Conservation (phyloP, 2,888 invertebrate species). For the Microctonus hyperodae region DNA sequence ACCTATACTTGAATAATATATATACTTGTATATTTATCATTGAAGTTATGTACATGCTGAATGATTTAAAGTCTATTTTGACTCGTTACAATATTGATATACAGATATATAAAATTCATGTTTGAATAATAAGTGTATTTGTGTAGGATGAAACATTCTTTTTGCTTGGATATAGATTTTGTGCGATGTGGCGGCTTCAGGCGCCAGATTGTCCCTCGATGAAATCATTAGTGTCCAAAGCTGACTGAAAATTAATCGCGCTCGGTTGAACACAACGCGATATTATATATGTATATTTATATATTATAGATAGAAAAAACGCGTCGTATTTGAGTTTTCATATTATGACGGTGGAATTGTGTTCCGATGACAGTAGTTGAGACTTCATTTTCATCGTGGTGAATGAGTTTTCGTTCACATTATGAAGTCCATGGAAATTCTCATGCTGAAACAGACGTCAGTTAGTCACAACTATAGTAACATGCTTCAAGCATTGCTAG, state of each 20-base stretch:
- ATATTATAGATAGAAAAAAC: neutral
- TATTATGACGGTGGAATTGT: slow-evolving; percentile 30
- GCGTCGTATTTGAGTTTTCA: slow-evolving; percentile 31
- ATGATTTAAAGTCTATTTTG: slow-evolving; percentile 26
- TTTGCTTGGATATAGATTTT: neutral
- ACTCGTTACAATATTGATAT: too few species aligned
- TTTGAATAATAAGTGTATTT: slow-evolving; percentile 15
- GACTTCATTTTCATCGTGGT: slow-evolving; percentile 29
- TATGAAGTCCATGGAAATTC: neutral
- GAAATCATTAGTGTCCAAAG: slow-evolving; percentile 34
- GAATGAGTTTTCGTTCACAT: slow-evolving; percentile 29
- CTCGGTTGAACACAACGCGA: slow-evolving; percentile 29
- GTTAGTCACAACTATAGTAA: neutral
- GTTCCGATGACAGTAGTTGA: slow-evolving; percentile 25
- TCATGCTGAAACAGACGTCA: too few species aligned
- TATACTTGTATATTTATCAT: slow-evolving; percentile 1
- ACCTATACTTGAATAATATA: neutral
- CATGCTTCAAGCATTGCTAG: neutral
- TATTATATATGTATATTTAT: neutral
- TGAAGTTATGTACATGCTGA: slow-evolving; percentile 14
- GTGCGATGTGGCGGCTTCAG: slow-evolving; percentile 20
- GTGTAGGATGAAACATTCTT: neutral
- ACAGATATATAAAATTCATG: neutral
- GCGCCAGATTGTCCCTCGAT: slow-evolving; percentile 31
- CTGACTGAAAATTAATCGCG: slow-evolving; percentile 39